A percentile compares a stretch with the other conserved stretches of the same genome.
Evolutionary conservation across 2,797 vertebrate genomes (phyloP).

Genomic region (Zenarchopterus dispar): DNA sequence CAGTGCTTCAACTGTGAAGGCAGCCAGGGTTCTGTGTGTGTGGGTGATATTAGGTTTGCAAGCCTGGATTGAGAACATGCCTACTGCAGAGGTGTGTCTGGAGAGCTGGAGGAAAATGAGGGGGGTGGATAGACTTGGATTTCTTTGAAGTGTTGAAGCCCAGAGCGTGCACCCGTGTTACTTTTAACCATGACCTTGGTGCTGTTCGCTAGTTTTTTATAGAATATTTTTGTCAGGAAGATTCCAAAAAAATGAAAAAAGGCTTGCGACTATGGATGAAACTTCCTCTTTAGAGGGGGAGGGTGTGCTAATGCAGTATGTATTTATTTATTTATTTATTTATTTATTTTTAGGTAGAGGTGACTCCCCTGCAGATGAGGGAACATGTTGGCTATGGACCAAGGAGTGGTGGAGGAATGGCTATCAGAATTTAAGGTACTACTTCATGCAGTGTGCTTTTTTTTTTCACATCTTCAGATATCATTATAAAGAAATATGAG

Average conservation of each 20-base stretch:
- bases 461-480: no score
- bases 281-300: slow-evolving; percentile 6
- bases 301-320: slow-evolving; percentile 8
- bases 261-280: background rate
- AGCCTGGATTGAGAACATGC: slow-evolving; percentile 36
- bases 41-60: slow-evolving; percentile 46
- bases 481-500: no score
- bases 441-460: slow-evolving; percentile 4
- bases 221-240: slow-evolving; percentile 15
- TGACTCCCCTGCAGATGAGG: slow-evolving; percentile 86
- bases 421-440: slow-evolving; percentile 98
- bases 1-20: slow-evolving; percentile 22
- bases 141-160: slow-evolving; percentile 37
- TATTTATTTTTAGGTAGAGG: slow-evolving; percentile 78
- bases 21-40: slow-evolving; percentile 44
- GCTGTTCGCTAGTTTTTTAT: slow-evolving; percentile 28
- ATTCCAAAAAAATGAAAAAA: slow-evolving; percentile 27
- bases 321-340: slow-evolving; percentile 1
- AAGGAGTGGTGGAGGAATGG: slow-evolving; percentile 98
- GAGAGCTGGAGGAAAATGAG: slow-evolving; percentile 18
- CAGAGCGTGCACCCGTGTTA: slow-evolving; percentile 21
- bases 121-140: slow-evolving; percentile 19
- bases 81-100: slow-evolving; percentile 54
- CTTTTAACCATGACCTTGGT: slow-evolving; percentile 5
- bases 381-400: slow-evolving; percentile 97